Percentiles rank a stretch among this genome's conserved stretches.
Conservation (phyloP, 2,888 invertebrate genomes). For the Andrena trimmerana region DNA sequence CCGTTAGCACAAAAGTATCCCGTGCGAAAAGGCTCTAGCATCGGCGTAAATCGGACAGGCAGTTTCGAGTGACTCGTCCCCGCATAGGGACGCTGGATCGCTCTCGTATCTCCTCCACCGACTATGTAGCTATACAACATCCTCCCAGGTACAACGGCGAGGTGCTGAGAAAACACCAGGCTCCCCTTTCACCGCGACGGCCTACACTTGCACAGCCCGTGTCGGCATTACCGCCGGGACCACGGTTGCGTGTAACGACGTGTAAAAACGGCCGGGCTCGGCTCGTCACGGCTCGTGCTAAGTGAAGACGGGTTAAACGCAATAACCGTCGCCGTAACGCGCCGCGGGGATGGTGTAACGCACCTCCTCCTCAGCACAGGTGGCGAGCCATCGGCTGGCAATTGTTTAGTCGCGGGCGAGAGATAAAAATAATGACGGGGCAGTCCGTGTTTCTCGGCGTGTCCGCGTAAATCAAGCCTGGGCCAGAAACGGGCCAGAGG, state of each 20-base stretch:
- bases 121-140: too few relatives aligned
- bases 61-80: too few relatives aligned
- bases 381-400: constrained; percentile 14
- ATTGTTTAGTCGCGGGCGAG: constrained; percentile 59
- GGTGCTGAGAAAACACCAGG: not conserved
- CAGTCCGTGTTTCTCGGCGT: constrained; percentile 39
- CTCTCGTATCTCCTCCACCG: too few relatives aligned
- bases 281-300: constrained; percentile 31
- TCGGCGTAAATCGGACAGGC: too few relatives aligned
- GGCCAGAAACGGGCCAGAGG: constrained; percentile 29
- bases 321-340: constrained; percentile 8
- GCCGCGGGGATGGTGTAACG: constrained; percentile 1
- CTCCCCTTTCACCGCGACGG: constrained; percentile 3
- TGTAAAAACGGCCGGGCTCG: constrained; percentile 21
- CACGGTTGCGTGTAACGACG: constrained; percentile 42
- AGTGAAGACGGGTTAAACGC: constrained; percentile 20
- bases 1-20: too few relatives aligned
- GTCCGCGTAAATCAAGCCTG: constrained; percentile 59
- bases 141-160: not conserved
- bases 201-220: not conserved
- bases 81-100: too few relatives aligned
- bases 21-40: too few relatives aligned
- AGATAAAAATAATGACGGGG: constrained; percentile 63
- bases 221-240: constrained; percentile 21
- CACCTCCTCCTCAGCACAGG: not conserved